Base-by-base conservation (phyloP, 35 echinoderm and acorn worm genomes). In the Apostichopus japonicus region DNA sequence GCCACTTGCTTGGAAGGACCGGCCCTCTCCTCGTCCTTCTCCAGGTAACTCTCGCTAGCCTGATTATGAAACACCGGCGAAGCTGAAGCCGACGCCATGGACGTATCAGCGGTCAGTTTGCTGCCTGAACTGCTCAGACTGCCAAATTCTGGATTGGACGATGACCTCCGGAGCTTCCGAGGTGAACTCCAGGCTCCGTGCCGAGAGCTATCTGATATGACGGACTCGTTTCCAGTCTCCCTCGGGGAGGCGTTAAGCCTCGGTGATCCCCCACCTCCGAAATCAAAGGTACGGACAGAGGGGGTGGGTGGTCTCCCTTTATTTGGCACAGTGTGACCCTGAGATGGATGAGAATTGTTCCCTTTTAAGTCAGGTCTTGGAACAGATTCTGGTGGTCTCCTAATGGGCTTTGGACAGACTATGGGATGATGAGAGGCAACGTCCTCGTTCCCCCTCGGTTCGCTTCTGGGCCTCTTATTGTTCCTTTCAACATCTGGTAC, bases 1-100 rank as follows among this genome's bases (percentile, higher is more conserved):
- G 86, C 86, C 59, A 89, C 86, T n/a, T 73, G 86, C 63, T 89
- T 89, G 24, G 86, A 89, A 10, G 86, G 86, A 2, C 86, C 86
- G 19, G 86, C 59, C 51, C 51, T 89, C n/a, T 89, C 10, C 10
- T 72, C 67, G 9, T 89, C 86, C 22, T 51, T 89, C 6, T 6
- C 13, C 6, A 16, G 51, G 24, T 52, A 51, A 56, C 54, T 82
- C 24, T 54, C 9, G 15, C 15, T 6, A 17, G 44, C 24, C 21
- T 75, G 71, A 19, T n/a, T 75, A 23, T n/a, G 71, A 23, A 75
- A 75, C 16, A 75, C 71, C 7, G 71, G 71, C 15, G 71, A 75
- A 14, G 71, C 22, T 23, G 71, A 75, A 23, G 17, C 15, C 17
- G 71, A 75, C 0, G 71, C 81, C 55, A 57, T 84, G 81, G 81